These are phyloP conservation scores for Silurus meridionalis DNA, from an alignment of 2,113 vertebrate species.

Conservation along the genomic window DNA sequence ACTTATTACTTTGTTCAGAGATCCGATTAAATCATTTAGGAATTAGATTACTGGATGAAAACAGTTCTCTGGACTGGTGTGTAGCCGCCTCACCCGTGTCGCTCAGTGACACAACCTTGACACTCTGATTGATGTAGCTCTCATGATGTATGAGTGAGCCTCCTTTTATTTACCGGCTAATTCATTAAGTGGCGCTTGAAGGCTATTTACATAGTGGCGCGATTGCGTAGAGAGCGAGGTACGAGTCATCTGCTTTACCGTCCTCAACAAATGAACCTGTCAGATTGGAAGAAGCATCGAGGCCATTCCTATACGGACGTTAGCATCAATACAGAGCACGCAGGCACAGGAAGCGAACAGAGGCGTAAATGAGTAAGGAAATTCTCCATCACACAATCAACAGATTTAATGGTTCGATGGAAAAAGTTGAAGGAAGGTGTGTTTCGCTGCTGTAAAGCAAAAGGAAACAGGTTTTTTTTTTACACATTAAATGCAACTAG, in stretches of 20 bases:
- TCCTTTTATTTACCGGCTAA: not conserved
- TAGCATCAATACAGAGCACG: not conserved
- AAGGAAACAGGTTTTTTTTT: not conserved
- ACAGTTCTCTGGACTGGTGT: no score
- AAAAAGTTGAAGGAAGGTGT: not conserved
- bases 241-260: not conserved
- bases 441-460: not conserved
- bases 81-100: not conserved
- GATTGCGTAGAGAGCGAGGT: not conserved
- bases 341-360: not conserved
- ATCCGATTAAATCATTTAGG: not conserved
- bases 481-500: not conserved
- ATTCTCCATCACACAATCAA: not conserved
- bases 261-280: slow-evolving; percentile 14
- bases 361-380: not conserved
- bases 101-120: not conserved
- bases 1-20: not conserved
- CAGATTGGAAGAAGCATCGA: slow-evolving; percentile 12
- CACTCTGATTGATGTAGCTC: not conserved
- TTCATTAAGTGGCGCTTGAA: slow-evolving; percentile 4
- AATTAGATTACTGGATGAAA: not conserved
- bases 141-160: not conserved
- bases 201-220: slow-evolving; percentile 2
- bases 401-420: not conserved
- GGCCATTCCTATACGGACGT: not conserved